phyloP scores from a whole-genome alignment of 2,113 vertebrate species.

The Myotis davidii region DNA sequence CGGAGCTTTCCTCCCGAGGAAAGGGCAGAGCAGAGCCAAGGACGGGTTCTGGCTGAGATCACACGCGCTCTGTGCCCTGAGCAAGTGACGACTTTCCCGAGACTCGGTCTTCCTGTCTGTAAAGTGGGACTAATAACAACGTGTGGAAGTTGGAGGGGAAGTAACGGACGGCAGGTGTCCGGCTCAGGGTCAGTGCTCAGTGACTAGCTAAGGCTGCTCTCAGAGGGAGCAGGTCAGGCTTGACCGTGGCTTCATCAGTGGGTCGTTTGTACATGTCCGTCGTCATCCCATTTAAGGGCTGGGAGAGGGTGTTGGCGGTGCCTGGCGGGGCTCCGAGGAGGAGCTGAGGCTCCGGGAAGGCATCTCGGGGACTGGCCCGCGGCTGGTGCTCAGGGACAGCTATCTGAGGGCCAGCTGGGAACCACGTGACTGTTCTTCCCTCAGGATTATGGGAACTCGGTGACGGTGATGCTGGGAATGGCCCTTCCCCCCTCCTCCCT shows the following conservation, averaged over 20 bases:
- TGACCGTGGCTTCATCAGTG: accelerated
- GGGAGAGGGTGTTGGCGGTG: not conserved
- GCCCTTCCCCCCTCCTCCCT: not conserved
- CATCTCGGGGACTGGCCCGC: not conserved
- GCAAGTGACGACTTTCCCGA: not conserved
- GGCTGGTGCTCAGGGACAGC: not conserved
- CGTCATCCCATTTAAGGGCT: not conserved
- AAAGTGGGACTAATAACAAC: not conserved
- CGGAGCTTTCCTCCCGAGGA: not conserved
- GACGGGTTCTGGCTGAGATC: not conserved
- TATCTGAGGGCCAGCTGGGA: not conserved
- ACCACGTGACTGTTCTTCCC: not conserved
- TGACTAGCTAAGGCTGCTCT: no score
- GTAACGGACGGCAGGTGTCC: not conserved
- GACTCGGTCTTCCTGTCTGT: not conserved
- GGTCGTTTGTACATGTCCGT: not conserved
- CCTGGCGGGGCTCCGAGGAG: not conserved
- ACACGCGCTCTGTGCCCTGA: not conserved
- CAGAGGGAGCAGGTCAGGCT: not conserved
- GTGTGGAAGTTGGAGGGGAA: not conserved
- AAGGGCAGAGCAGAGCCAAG: not conserved
- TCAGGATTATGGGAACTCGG: not conserved
- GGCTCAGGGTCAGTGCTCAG: not conserved
- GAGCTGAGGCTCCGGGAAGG: no score
- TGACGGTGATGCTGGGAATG: not conserved